These are phyloP conservation scores for Argynnis bischoffii DNA, from an alignment of 2,888 invertebrate species.

Conservation along the genomic window DNA sequence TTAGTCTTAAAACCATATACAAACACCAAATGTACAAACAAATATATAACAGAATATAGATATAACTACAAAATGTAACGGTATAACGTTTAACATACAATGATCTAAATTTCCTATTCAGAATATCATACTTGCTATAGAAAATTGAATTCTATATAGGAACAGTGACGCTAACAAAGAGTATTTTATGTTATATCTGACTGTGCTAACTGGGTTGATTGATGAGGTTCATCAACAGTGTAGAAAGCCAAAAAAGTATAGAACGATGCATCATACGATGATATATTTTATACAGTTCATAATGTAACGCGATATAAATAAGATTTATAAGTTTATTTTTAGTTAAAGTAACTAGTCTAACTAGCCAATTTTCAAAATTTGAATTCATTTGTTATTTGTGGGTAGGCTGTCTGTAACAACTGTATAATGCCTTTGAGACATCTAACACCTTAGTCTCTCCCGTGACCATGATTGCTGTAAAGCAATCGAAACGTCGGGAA, in stretches of 20 bases:
- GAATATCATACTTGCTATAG: not conserved
- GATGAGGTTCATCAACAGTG: slow-evolving; percentile 34
- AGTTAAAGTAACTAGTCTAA: too few species aligned
- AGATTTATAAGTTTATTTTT: not conserved
- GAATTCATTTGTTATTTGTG: too few species aligned
- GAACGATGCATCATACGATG: slow-evolving; percentile 26
- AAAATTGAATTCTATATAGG: slow-evolving; percentile 15
- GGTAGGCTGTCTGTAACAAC: too few species aligned
- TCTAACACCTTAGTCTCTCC: too few species aligned
- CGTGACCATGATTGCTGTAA: too few species aligned
- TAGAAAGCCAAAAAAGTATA: slow-evolving; percentile 30
- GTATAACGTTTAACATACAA: not conserved
- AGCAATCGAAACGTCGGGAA: too few species aligned
- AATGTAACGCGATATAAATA: slow-evolving; percentile 4
- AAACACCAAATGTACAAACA: too few species aligned
- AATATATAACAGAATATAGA: not conserved
- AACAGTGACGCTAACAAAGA: slow-evolving; percentile 27
- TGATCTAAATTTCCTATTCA: not conserved
- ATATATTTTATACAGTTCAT: slow-evolving; percentile 33
- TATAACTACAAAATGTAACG: not conserved
- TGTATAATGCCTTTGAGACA: too few species aligned
- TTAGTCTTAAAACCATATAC: too few species aligned
- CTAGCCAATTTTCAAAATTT: too few species aligned
- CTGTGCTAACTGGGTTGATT: slow-evolving; percentile 37
- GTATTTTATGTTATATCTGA: slow-evolving; percentile 23